Conservation (phyloP, 2,888 invertebrate species). For the Spodoptera exigua region DNA sequence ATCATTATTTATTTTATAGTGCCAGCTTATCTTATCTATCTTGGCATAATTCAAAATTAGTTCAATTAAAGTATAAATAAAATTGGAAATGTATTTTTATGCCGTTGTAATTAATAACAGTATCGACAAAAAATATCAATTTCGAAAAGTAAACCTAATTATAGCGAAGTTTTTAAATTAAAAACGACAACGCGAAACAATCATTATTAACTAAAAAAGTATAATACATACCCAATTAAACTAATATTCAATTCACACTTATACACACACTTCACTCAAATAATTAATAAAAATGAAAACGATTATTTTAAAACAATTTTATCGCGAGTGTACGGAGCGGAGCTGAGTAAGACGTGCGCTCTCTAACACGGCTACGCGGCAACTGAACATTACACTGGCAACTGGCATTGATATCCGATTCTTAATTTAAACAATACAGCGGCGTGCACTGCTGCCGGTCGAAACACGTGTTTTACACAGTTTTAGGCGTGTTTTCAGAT, state of each 20-base stretch:
- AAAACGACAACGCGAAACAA: not conserved
- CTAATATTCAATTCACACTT: slow-evolving; percentile 19
- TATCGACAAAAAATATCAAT: too few relatives aligned
- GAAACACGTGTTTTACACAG: slow-evolving; percentile 47
- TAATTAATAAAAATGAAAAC: slow-evolving; percentile 2
- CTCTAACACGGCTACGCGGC: slow-evolving; percentile 24
- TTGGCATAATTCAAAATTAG: not conserved
- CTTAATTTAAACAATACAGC: slow-evolving; percentile 42
- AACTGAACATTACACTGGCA: slow-evolving; percentile 45
- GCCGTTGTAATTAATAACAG: too few relatives aligned
- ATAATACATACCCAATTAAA: slow-evolving; percentile 37
- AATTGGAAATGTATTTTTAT: not conserved
- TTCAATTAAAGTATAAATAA: not conserved
- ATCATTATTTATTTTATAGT: too few relatives aligned
- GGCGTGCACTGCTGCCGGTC: slow-evolving; percentile 5
- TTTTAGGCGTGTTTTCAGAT: slow-evolving; percentile 20
- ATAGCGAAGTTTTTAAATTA: slow-evolving; percentile 8
- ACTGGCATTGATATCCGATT: slow-evolving; percentile 49
- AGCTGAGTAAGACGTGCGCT: slow-evolving; percentile 23
- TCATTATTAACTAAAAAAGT: not conserved
- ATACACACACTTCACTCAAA: slow-evolving; percentile 36
- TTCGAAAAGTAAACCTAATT: not conserved
- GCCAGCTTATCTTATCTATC: too few relatives aligned
- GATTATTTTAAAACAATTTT: slow-evolving; percentile 3
- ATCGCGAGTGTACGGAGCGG: slow-evolving; percentile 33